Conservation (phyloP, 2,113 vertebrate species). For the Caloenas nicobarica region DNA sequence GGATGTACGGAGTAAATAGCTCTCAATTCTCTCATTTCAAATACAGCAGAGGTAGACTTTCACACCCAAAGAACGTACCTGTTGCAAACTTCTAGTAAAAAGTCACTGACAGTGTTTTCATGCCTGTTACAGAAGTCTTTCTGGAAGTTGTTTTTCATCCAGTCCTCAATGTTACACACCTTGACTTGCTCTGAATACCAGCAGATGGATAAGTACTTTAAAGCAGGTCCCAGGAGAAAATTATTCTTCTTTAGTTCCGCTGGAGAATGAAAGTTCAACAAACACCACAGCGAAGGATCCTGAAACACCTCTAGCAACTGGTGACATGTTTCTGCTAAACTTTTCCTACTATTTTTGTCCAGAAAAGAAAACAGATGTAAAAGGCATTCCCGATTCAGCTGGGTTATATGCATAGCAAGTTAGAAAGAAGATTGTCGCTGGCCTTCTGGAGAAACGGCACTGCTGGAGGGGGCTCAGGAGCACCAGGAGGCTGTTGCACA, state of each 20-base stretch:
- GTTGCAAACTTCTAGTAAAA: conserved; percentile 83
- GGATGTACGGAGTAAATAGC: background rate
- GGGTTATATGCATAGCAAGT: conserved; percentile 81
- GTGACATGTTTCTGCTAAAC: conserved; percentile 82
- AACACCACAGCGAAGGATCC: conserved; percentile 86
- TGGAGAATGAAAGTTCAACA: conserved; percentile 85
- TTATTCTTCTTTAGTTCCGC: conserved; percentile 85
- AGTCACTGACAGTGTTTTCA: conserved; percentile 80
- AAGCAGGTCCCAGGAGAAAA: conserved; percentile 85
- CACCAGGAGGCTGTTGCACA: conserved; percentile 77
- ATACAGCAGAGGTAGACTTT: background rate
- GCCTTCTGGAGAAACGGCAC: background rate
- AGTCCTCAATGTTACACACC: conserved; percentile 93
- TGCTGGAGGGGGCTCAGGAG: background rate
- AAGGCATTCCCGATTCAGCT: conserved; percentile 90
- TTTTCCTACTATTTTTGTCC: conserved; percentile 87
- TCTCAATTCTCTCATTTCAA: background rate
- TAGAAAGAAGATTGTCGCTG: background rate
- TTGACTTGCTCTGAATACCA: conserved; percentile 93
- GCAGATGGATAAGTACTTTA: conserved; percentile 84
- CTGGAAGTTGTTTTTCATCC: conserved; percentile 89
- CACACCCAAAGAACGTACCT: conserved; percentile 78
- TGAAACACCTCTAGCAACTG: conserved; percentile 80
- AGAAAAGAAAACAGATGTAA: conserved; percentile 93
- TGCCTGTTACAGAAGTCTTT: conserved; percentile 89